phyloP scores from a whole-genome alignment of 2,888 invertebrate species.

The Megalurothrips usitatus region DNA sequence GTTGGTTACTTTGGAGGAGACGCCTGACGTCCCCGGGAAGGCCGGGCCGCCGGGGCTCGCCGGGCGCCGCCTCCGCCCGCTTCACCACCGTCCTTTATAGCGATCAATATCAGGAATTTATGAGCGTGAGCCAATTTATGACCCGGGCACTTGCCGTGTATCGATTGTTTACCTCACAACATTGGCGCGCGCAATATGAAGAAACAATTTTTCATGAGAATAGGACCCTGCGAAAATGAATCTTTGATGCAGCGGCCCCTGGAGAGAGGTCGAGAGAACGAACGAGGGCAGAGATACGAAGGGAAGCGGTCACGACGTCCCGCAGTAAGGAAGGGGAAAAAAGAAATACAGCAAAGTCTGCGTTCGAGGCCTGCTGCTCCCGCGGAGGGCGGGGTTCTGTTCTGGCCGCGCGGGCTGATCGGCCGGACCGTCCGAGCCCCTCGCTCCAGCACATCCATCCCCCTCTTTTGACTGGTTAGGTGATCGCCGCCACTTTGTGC shows the following conservation, averaged over 20 bases:
- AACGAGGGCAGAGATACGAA: too few relatives aligned
- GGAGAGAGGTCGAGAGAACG: too few relatives aligned
- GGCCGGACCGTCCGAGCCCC: too few relatives aligned
- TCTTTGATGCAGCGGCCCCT: not conserved
- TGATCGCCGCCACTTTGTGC: not conserved
- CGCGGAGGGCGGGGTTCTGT: not conserved
- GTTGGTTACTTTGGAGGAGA: conserved; percentile 13
- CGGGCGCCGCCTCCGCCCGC: not conserved
- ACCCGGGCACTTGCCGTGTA: conserved; percentile 15
- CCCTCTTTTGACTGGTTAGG: too few relatives aligned
- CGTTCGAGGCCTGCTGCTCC: not conserved
- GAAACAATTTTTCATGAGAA: conserved; percentile 14
- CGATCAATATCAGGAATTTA: conserved; percentile 23
- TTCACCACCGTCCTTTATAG: not conserved
- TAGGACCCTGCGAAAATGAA: not conserved
- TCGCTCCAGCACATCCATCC: too few relatives aligned
- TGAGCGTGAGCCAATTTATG: conserved; percentile 8
- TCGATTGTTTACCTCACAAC: conserved; percentile 26
- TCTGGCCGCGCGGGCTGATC: too few relatives aligned
- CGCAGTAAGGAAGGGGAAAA: too few relatives aligned
- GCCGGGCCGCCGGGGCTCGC: not conserved
- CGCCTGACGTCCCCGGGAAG: not conserved
- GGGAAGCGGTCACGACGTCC: too few relatives aligned
- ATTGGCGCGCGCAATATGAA: conserved; percentile 24
- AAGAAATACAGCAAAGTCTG: not conserved